Percentiles rank a stretch among this genome's conserved stretches.
Conservation (phyloP, 2,113 vertebrate genomes). For the Callithrix jacchus region DNA sequence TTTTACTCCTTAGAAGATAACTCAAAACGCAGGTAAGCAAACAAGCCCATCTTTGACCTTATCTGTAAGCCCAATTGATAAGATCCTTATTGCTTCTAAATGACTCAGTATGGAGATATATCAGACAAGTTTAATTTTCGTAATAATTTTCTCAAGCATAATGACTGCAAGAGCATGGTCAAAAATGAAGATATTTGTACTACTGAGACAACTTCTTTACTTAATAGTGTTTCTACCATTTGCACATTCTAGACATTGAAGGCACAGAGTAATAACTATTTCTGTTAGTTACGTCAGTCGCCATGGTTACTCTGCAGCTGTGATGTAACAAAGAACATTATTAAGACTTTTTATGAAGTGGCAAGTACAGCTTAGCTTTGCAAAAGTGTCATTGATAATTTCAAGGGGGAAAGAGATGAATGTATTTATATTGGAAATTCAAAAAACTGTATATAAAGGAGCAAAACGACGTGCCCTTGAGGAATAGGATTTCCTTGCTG, state of each 20-base stretch:
- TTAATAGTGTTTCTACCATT: conserved; percentile 32
- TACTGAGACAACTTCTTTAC: conserved; percentile 45
- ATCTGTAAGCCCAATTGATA: background rate
- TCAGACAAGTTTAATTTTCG: conserved; percentile 25
- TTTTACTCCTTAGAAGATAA: background rate
- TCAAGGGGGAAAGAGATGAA: conserved; percentile 63
- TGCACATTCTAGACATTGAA: background rate
- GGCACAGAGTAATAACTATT: conserved; percentile 61
- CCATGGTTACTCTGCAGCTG: conserved; percentile 70
- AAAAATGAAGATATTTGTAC: background rate
- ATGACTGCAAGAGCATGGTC: background rate
- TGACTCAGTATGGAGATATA: background rate
- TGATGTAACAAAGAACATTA: conserved; percentile 75
- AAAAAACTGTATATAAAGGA: conserved; percentile 55
- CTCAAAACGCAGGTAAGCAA: background rate
- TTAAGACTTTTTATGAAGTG: conserved; percentile 59
- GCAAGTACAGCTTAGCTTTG: conserved; percentile 59
- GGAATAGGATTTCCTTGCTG: conserved; percentile 68
- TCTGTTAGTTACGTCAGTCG: conserved; percentile 66
- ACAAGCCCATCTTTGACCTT: background rate
- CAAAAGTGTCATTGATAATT: conserved; percentile 71
- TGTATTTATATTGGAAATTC: conserved; percentile 72
- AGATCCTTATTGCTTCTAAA: conserved; percentile 4
- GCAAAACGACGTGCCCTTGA: conserved; percentile 57
- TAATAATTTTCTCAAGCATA: conserved; percentile 29